Evolutionary conservation across 2,888 invertebrate species (phyloP).

Genomic region (Hedychridium roseum): DNA sequence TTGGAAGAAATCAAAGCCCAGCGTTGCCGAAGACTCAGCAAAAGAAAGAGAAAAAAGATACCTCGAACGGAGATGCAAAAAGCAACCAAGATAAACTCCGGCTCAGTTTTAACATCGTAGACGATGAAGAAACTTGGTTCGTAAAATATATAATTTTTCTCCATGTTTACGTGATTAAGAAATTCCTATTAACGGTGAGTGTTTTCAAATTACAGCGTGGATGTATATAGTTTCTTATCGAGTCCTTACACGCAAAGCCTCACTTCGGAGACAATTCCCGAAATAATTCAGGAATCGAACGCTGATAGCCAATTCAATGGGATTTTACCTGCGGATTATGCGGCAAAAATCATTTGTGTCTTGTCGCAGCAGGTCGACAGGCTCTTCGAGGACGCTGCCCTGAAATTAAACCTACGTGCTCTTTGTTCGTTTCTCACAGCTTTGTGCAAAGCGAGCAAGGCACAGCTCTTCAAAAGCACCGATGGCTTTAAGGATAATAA

Average conservation of each 20-base stretch:
- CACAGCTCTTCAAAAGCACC: slow-evolving; percentile 67
- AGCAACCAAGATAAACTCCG: slow-evolving; percentile 71
- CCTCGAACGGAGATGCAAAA: slow-evolving; percentile 69
- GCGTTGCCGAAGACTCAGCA: slow-evolving; percentile 73
- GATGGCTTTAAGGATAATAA: slow-evolving; percentile 48
- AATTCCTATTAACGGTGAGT: too few species aligned
- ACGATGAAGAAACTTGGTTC: slow-evolving; percentile 81
- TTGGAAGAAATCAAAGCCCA: slow-evolving; percentile 81
- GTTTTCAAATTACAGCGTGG: slow-evolving; percentile 79
- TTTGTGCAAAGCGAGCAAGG: slow-evolving; percentile 85
- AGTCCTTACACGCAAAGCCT: slow-evolving; percentile 71
- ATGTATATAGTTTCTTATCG: slow-evolving; percentile 83
- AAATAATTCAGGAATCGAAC: slow-evolving; percentile 70
- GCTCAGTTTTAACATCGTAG: slow-evolving; percentile 70
- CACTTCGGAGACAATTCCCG: slow-evolving; percentile 71
- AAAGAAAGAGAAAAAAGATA: slow-evolving; percentile 68
- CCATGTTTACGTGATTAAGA: too few species aligned
- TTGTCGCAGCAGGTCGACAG: slow-evolving; percentile 90
- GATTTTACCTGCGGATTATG: slow-evolving; percentile 78
- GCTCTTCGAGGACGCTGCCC: slow-evolving; percentile 87
- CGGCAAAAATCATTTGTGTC: slow-evolving; percentile 89
- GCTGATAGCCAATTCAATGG: slow-evolving; percentile 68
- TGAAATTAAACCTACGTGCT: slow-evolving; percentile 85
- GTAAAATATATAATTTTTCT: slow-evolving; percentile 4
- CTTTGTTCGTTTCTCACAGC: slow-evolving; percentile 83